These are phyloP conservation scores for Epizoanthus ramosus DNA, from an alignment of 92 coral and sea anemone species.

Conservation along the genomic window DNA sequence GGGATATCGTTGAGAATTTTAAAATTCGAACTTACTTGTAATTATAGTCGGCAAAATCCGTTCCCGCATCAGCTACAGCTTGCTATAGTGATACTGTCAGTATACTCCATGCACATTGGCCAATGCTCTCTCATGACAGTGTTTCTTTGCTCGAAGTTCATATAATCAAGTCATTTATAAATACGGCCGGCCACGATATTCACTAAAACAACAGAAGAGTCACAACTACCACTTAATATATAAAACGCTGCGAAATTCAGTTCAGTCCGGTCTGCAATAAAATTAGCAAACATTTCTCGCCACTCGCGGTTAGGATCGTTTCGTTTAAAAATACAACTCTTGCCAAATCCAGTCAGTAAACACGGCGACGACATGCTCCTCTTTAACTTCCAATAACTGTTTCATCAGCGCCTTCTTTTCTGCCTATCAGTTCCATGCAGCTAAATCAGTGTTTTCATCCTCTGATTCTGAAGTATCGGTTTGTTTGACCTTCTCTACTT, in stretches of 20 bases:
- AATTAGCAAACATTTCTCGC: slow-evolving; percentile 33
- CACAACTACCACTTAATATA: neutral
- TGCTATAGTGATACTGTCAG: slow-evolving; percentile 14
- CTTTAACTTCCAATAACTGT: too few relatives aligned
- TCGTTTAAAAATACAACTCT: slow-evolving; percentile 36
- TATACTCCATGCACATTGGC: slow-evolving; percentile 19
- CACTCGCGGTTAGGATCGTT: slow-evolving; percentile 36
- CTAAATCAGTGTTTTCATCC: slow-evolving; percentile 36
- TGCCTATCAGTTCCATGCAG: slow-evolving; percentile 17
- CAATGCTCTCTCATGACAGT: slow-evolving; percentile 16
- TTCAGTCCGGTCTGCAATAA: too few relatives aligned
- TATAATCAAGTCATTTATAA: slow-evolving; percentile 13
- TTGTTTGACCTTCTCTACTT: too few relatives aligned
- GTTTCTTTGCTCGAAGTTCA: slow-evolving; percentile 12
- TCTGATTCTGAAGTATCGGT: slow-evolving; percentile 45
- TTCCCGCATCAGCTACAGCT: slow-evolving; percentile 11
- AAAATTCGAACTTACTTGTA: slow-evolving; percentile 16
- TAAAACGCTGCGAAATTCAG: slow-evolving; percentile 12
- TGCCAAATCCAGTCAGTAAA: too few relatives aligned
- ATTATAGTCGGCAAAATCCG: slow-evolving; percentile 8
- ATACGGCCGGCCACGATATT: too few relatives aligned
- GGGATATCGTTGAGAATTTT: slow-evolving; percentile 13
- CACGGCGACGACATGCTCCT: too few relatives aligned
- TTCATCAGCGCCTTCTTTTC: slow-evolving; percentile 35
- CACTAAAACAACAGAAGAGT: too few relatives aligned